Evolutionary conservation across 53 echinoderm and acorn worm species (phyloP).

Genomic region (Arbacia lixula): DNA sequence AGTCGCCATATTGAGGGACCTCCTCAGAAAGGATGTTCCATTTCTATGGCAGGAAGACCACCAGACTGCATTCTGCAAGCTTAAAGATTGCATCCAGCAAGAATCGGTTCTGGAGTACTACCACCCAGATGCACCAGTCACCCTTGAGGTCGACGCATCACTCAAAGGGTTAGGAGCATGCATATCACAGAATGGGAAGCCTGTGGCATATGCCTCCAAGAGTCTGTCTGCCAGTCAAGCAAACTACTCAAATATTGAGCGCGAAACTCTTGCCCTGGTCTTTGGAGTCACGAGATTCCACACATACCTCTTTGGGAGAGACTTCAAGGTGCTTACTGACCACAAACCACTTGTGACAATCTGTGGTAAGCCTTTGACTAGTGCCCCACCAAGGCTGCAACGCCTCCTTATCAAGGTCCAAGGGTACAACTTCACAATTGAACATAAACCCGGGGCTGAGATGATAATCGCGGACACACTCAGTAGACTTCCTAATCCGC

Average conservation of each 20-base stretch:
- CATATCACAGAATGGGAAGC: constrained; percentile 56
- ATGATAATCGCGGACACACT: constrained; percentile 67
- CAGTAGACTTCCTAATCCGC: constrained; percentile 67
- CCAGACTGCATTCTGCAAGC: constrained; percentile 35
- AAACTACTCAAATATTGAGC: constrained; percentile 75
- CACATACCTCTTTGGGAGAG: constrained; percentile 63
- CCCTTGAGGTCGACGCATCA: constrained; percentile 66
- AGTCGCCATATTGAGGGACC: constrained; percentile 19
- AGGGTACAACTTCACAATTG: constrained; percentile 59
- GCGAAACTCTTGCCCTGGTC: constrained; percentile 61
- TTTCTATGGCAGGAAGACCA: constrained; percentile 62
- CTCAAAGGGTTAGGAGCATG: constrained; percentile 61
- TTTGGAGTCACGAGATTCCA: constrained; percentile 66
- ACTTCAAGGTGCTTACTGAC: constrained; percentile 58
- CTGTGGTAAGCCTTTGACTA: constrained; percentile 62
- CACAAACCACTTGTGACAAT: constrained; percentile 78
- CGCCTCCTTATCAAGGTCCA: constrained; percentile 71
- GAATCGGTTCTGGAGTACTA: constrained; percentile 36
- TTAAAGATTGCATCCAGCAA: constrained; percentile 28
- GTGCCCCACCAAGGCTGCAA: constrained; percentile 68
- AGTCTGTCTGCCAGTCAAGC: constrained; percentile 60
- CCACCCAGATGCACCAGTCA: neutral
- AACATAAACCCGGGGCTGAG: constrained; percentile 55
- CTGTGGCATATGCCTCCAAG: constrained; percentile 68
- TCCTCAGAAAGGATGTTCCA: constrained; percentile 48